phyloP scores from a whole-genome alignment of 2,888 invertebrate species.

The Dermolepida albohirtum region DNA sequence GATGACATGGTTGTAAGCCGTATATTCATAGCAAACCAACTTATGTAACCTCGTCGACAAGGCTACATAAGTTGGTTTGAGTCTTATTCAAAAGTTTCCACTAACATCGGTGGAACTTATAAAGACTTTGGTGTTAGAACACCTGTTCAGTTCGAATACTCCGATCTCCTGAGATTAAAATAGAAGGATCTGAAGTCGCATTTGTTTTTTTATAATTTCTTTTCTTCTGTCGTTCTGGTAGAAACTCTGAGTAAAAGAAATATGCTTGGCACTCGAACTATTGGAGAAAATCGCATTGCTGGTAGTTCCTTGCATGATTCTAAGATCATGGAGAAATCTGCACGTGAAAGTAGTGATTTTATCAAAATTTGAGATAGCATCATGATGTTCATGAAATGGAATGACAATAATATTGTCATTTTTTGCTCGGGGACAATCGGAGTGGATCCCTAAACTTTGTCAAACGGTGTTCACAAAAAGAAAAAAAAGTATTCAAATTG shows the following conservation, averaged over 20 bases:
- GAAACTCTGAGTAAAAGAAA: slow-evolving; percentile 40
- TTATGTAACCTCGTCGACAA: slow-evolving; percentile 43
- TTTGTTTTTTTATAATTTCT: slow-evolving; percentile 50
- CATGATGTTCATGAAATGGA: slow-evolving; percentile 36
- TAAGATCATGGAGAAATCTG: slow-evolving; percentile 31
- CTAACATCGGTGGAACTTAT: slow-evolving; percentile 30
- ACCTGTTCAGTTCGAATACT: slow-evolving; percentile 43
- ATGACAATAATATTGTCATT: slow-evolving; percentile 40
- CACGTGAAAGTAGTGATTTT: slow-evolving; percentile 30
- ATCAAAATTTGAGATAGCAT: neutral
- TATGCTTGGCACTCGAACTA: slow-evolving; percentile 44
- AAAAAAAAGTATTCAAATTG: slow-evolving; percentile 30
- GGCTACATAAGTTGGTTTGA: slow-evolving; percentile 53
- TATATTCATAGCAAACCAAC: slow-evolving; percentile 34
- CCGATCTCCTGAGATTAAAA: slow-evolving; percentile 37
- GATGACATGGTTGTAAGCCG: slow-evolving; percentile 52
- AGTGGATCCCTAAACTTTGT: slow-evolving; percentile 35
- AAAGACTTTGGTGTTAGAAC: slow-evolving; percentile 40
- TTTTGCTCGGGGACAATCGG: slow-evolving; percentile 20
- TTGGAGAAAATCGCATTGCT: slow-evolving; percentile 44
- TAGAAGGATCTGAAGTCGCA: slow-evolving; percentile 37
- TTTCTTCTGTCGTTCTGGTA: slow-evolving; percentile 45
- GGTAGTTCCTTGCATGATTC: slow-evolving; percentile 20
- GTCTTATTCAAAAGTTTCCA: slow-evolving; percentile 51
- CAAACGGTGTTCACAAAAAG: too few species aligned